Evolutionary conservation across 2,797 vertebrate genomes (phyloP).

Genomic region (Chaunax sp.): DNA sequence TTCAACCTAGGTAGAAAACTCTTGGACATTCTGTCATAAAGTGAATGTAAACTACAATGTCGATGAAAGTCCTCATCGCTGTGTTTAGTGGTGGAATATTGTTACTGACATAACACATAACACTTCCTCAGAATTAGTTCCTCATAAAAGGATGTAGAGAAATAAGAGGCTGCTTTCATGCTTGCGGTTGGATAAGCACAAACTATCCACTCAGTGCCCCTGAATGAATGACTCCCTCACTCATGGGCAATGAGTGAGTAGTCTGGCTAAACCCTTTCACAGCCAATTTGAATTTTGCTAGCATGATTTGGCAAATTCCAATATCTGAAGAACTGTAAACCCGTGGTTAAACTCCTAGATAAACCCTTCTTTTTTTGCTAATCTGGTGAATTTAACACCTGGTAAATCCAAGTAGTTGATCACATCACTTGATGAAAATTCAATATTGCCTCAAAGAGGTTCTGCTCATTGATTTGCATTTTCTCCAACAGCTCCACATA

Average conservation of each 20-base stretch:
- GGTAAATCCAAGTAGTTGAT: constrained; percentile 18
- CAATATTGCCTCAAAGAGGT: constrained; percentile 6
- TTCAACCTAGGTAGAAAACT: constrained; percentile 8
- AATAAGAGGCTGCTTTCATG: constrained; percentile 36
- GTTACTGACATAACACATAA: constrained; percentile 19
- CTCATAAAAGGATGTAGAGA: constrained; percentile 38
- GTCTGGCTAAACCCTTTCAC: constrained; percentile 19
- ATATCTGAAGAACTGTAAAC: constrained; percentile 7
- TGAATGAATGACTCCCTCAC: background rate
- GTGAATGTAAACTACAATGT: constrained; percentile 7
- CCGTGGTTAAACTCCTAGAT: background rate
- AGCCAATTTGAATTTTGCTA: constrained; percentile 21
- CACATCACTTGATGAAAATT: constrained; percentile 10
- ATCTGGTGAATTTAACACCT: constrained; percentile 12
- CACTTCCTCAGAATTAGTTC: constrained; percentile 35
- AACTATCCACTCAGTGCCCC: constrained; percentile 1
- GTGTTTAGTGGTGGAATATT: constrained; percentile 13
- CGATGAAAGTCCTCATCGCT: constrained; percentile 6
- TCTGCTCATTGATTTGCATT: constrained; percentile 26
- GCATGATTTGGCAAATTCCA: background rate
- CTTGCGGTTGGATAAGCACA: constrained; percentile 18
- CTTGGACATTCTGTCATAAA: constrained; percentile 7
- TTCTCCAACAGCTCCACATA: constrained; percentile 4
- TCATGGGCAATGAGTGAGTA: background rate
- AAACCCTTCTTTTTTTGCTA: constrained; percentile 2